Evolutionary conservation across 1,140 invertebrate genomes (phyloP), one percentile per base, ranked within the genome.

Genomic region (Leptopilina boulardi): DNA sequence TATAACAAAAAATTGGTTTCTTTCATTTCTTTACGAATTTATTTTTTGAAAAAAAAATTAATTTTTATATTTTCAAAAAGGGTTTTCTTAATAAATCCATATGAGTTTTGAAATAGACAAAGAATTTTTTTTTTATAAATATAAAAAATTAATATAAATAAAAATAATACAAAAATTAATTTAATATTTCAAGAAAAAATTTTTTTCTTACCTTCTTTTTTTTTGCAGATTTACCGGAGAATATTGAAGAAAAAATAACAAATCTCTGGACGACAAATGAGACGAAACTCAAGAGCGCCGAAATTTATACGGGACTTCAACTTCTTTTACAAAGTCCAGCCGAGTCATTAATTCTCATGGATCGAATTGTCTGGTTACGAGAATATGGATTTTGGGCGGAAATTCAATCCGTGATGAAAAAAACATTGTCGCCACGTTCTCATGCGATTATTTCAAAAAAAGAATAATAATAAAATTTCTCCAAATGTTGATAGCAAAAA

Each of bases 401-500:
- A 74, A 86, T 88, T 30, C 5, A 89, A 34, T 76, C 87, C 18
- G 84, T 88, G 30, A 87, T 85, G 51, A 80, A 86, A 34, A 87
- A 82, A 80, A 84, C 77, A 70, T 76, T 91, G 75, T 91, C 90
- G n/a, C 90, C 90, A 18, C 82, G 90, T 71, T 89, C 85, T 54
- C 85, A 89, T 73, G 89, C 90, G n/a, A 84, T 90, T 73, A 79
- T 90, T 75, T 87, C 87, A 70, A 89, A 86, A n/a, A 81, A 79
- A 51, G 76, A 71, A 82, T 23, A 71, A 26, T 34, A 70, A 77
- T 75, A 73, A 30, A 26, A n/a, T n/a, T n/a, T n/a, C n/a, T 54
- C 51, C 41, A 51, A 19, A 0, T 44, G 41, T 72, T n/a, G 72
- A 54, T n/a, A n/a, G n/a, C 13, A 19, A 44, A n/a, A 47, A 70